Conservation (phyloP, 2,888 invertebrate species). For the Leptogaster cylindrica region DNA sequence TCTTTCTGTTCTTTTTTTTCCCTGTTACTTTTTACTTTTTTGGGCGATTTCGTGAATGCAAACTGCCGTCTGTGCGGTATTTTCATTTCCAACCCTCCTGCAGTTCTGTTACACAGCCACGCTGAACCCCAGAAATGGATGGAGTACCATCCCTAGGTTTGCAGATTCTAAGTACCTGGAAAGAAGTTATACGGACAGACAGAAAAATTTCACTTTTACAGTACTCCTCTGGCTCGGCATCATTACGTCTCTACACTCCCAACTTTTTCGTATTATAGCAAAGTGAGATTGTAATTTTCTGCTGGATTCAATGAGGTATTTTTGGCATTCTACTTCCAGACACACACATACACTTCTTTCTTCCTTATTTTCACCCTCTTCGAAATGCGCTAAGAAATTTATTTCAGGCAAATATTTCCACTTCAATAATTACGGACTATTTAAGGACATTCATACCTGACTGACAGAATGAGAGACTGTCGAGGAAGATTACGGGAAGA, state of each 20-base stretch:
- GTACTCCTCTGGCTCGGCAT: not conserved
- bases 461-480: conserved; percentile 8
- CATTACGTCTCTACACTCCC: not conserved
- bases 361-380: conserved; percentile 4
- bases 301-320: conserved; percentile 22
- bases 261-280: not conserved
- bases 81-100: conserved; percentile 19
- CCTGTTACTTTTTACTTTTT: not conserved
- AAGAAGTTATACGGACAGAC: conserved; percentile 13
- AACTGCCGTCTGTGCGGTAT: conserved; percentile 16
- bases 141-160: conserved; percentile 25
- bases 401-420: conserved; percentile 40
- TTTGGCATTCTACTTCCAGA: not conserved
- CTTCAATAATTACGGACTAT: conserved; percentile 41
- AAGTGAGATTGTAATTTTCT: conserved; percentile 13
- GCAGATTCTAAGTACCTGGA: conserved; percentile 19
- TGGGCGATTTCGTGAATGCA: not conserved
- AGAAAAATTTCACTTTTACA: conserved; percentile 34
- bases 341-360: not conserved
- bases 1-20: no score
- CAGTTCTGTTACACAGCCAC: not conserved
- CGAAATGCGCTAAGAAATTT: conserved; percentile 35
- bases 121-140: conserved; percentile 3
- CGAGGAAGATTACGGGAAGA: conserved; percentile 7
- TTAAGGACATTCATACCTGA: conserved; percentile 39